Evolutionary conservation across 92 coral and sea anemone species (phyloP).

Genomic region (Palythoa caribaeorum): DNA sequence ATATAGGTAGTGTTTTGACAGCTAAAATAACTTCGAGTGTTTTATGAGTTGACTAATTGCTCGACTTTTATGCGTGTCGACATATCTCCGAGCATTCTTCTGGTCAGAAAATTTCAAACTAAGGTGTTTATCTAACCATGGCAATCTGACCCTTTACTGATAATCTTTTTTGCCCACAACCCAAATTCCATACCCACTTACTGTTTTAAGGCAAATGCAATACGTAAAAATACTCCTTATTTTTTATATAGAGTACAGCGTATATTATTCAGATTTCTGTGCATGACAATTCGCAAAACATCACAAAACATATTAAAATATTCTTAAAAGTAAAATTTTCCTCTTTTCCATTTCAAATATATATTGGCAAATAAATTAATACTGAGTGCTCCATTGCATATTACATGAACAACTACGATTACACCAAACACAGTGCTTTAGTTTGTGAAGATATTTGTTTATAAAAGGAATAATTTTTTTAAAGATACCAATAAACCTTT

Average conservation of each 20-base stretch:
- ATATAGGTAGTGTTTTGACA: not conserved
- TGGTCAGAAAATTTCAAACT: conserved; percentile 40
- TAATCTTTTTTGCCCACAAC: conserved; percentile 23
- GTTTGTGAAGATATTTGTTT: not conserved
- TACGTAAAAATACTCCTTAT: not conserved
- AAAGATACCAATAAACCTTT: not conserved
- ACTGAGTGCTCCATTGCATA: too few species aligned
- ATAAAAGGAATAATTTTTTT: not conserved
- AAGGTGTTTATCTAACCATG: conserved; percentile 33
- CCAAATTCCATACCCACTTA: not conserved
- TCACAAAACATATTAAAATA: too few species aligned
- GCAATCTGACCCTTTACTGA: conserved; percentile 42
- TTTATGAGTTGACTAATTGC: conserved; percentile 31
- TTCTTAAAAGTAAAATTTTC: too few species aligned
- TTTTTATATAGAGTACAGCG: too few species aligned
- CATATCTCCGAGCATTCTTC: conserved; percentile 25
- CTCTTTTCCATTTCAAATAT: too few species aligned
- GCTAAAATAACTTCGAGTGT: conserved; percentile 13
- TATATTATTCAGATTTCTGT: too few species aligned
- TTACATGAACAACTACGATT: too few species aligned
- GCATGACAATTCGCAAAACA: too few species aligned
- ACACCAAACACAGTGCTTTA: too few species aligned
- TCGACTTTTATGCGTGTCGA: conserved; percentile 20
- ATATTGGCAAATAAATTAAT: too few species aligned
- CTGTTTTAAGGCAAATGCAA: not conserved